Evolutionary conservation across 2,888 invertebrate genomes (phyloP).

Genomic region (Zaprionus obscuricornis): DNA sequence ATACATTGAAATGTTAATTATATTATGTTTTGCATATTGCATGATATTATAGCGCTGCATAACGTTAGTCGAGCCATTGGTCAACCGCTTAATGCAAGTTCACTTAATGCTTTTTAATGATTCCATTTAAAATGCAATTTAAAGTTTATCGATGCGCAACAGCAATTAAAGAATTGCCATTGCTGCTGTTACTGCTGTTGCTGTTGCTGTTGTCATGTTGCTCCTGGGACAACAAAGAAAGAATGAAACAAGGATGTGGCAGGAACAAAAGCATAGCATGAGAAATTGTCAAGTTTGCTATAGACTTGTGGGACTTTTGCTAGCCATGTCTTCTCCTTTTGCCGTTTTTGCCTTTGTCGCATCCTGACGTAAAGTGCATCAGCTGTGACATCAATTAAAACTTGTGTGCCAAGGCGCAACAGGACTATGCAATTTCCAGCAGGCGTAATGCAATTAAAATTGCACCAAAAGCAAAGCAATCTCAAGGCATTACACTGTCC

Average conservation of each 20-base stretch:
- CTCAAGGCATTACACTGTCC: slow-evolving; percentile 29
- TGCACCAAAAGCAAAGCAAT: slow-evolving; percentile 49
- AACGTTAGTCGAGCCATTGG: background rate
- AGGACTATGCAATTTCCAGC: slow-evolving; percentile 49
- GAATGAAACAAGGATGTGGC: slow-evolving; percentile 13
- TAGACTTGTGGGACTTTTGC: slow-evolving; percentile 12
- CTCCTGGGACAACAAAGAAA: slow-evolving; percentile 16
- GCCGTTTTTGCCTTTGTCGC: slow-evolving; percentile 8
- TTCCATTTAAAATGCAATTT: slow-evolving; percentile 54
- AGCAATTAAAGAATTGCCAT: slow-evolving; percentile 23
- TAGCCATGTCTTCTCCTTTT: slow-evolving; percentile 7
- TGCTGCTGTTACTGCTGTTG: background rate
- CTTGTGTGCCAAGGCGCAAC: slow-evolving; percentile 38
- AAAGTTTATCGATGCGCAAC: slow-evolving; percentile 44
- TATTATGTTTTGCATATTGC: background rate
- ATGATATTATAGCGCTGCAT: slow-evolving; percentile 1
- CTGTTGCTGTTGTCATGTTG: slow-evolving; percentile 22
- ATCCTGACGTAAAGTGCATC: slow-evolving; percentile 51
- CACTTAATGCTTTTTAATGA: slow-evolving; percentile 56
- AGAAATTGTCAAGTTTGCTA: slow-evolving; percentile 36
- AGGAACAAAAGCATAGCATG: slow-evolving; percentile 17
- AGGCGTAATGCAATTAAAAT: slow-evolving; percentile 69
- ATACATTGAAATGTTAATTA: slow-evolving; percentile 22
- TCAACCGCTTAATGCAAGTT: background rate
- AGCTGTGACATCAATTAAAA: slow-evolving; percentile 71